Percentiles rank a stretch among this genome's conserved stretches.
Conservation (phyloP, 2,888 invertebrate species). For the Aromia moschata region DNA sequence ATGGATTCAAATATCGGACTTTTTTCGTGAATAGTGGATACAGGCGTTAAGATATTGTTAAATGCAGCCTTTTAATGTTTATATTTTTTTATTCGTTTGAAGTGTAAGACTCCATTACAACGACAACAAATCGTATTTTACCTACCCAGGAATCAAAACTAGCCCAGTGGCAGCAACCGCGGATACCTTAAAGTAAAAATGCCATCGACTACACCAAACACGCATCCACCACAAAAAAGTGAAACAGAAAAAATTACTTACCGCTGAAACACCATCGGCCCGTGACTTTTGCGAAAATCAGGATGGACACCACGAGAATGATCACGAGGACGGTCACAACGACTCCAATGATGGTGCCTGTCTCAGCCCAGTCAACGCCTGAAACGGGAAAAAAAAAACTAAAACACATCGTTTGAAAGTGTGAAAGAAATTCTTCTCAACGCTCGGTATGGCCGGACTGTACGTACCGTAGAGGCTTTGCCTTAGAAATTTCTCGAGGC, state of each 20-base stretch:
- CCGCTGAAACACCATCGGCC: conserved; percentile 90
- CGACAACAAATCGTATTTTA: no score
- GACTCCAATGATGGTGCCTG: conserved; percentile 82
- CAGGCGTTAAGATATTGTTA: no score
- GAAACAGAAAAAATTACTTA: conserved; percentile 65
- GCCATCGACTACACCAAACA: background rate
- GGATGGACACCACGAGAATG: conserved; percentile 70
- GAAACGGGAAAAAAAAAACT: conserved; percentile 32
- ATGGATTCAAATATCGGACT: no score
- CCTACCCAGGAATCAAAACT: no score
- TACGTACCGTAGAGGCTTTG: conserved; percentile 50
- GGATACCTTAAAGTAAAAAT: no score
- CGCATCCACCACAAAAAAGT: conserved; percentile 29
- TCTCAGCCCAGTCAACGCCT: conserved; percentile 68
- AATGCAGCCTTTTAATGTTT: no score
- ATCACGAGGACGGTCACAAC: conserved; percentile 75
- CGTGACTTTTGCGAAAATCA: conserved; percentile 81
- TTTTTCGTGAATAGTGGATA: no score
- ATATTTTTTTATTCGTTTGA: no score
- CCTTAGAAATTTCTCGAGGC: conserved; percentile 50
- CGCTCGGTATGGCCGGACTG: background rate
- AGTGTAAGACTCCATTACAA: no score
- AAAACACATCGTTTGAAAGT: background rate
- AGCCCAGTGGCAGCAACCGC: no score
- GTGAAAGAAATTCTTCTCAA: background rate